Evolutionary conservation across 2,113 vertebrate species (phyloP).

Genomic region (Alectura lathami): DNA sequence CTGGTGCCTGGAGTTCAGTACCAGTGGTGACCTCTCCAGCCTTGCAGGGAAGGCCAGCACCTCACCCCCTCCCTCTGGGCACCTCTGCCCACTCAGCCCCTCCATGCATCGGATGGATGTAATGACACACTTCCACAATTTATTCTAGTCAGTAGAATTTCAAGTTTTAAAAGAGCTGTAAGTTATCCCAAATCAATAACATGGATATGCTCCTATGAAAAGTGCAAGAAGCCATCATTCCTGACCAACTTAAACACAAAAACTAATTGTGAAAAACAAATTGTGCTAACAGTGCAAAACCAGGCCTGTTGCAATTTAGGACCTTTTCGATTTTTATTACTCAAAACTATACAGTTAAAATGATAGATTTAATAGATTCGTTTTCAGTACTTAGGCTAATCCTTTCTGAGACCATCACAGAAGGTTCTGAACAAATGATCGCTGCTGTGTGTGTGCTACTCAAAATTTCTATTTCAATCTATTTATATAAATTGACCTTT

Average conservation of each 20-base stretch:
- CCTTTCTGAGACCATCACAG: not conserved
- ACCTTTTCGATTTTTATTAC: not conserved
- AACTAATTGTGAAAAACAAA: not conserved
- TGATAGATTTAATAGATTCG: not conserved
- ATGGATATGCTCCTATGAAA: not conserved
- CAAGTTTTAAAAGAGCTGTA: not conserved
- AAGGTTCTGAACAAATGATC: not conserved
- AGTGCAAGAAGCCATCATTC: not conserved
- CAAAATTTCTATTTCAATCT: not conserved
- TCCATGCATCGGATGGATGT: not conserved
- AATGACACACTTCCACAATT: not conserved
- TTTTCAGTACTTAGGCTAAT: not conserved
- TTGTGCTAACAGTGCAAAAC: not conserved
- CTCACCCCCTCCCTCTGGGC: not conserved
- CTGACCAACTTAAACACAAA: not conserved
- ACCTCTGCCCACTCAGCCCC: not conserved
- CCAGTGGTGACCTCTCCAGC: not conserved
- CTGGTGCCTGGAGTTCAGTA: not conserved
- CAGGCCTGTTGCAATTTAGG: not conserved
- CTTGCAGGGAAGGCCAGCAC: not conserved
- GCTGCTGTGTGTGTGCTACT: not conserved
- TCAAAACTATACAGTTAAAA: not conserved
- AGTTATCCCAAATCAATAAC: not conserved
- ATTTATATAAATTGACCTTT: not conserved
- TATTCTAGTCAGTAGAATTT: not conserved